These are phyloP conservation scores for Cerceris ruficornis DNA, from an alignment of 2,888 invertebrate species.

Conservation along the genomic window DNA sequence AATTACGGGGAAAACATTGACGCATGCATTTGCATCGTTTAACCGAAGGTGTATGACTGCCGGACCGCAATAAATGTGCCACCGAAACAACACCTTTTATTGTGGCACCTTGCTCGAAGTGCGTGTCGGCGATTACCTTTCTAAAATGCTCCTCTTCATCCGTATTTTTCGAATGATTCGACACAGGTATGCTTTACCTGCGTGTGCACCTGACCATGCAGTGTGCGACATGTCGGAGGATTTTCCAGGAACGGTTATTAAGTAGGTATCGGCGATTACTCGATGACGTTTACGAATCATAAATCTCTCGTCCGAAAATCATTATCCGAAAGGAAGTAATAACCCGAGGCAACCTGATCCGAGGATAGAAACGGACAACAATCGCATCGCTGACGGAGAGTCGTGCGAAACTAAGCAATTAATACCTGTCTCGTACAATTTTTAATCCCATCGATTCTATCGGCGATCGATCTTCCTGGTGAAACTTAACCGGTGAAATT, in stretches of 20 bases:
- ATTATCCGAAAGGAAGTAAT: not conserved
- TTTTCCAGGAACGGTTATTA: conserved; percentile 12
- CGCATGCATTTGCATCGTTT: not conserved
- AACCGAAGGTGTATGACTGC: too few relatives aligned
- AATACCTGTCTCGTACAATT: not conserved
- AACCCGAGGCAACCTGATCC: not conserved
- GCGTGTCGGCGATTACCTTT: not conserved
- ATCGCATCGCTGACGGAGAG: not conserved
- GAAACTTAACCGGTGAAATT: conserved; percentile 17
- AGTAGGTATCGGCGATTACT: conserved; percentile 5
- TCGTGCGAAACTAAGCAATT: conserved; percentile 7
- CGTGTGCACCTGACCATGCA: conserved; percentile 44
- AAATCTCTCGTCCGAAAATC: conserved; percentile 24
- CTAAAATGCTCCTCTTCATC: conserved; percentile 33
- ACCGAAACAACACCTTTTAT: too few relatives aligned
- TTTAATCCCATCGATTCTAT: conserved; percentile 19
- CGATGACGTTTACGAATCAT: conserved; percentile 7
- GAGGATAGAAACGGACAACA: not conserved
- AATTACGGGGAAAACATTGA: too few relatives aligned
- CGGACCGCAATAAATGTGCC: too few relatives aligned
- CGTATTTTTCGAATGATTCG: conserved; percentile 15
- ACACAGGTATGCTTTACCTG: conserved; percentile 54
- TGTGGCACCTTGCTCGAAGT: conserved; percentile 18
- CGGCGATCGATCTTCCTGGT: not conserved
- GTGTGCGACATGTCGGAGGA: conserved; percentile 19